Base-by-base conservation (phyloP, 2,888 invertebrate species). In the Sarcophaga carnaria region DNA sequence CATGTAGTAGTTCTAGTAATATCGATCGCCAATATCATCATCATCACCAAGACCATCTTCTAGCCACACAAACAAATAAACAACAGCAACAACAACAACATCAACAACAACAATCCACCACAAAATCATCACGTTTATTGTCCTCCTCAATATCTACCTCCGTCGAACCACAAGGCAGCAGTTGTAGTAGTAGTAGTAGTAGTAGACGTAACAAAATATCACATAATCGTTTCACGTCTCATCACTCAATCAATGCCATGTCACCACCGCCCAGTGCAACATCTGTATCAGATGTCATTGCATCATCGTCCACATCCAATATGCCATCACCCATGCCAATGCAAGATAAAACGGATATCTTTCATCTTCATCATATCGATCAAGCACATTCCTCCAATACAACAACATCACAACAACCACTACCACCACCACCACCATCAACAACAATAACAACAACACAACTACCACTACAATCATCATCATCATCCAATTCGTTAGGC, bases 111-210 rank as follows among this genome's bases (percentile, higher is more conserved):
- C 78, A 77, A 76, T 79, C 59, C 54, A 45, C 67, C 63, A 49
- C 63, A 66, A 85, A 85, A 85, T 83, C 87, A 80, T 83, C 80
- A 88, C 80, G 88, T 83, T 88, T 85, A 83, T 88, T 83, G 84
- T 87, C 87, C 84, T 87, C 87, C 87, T 87, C 87, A 87, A 82
- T 84, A 82, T 84, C 84, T 84, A 87, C 84, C 84, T 87, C 87
- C 81, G 70, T 80, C 71, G 84, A 85, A 81, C 76, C 79, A 64
- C 80, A 60, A 25, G 71, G 60, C 81, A 84, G 75, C 76, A 87
- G 81, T 84, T 76, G 81, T 80, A 75, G 76, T 86, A 83, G 76
- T 71, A 76, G 69, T 81, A 80, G 79, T 86, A 80, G 81, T 81
- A 87, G 79, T 64, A 84, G 84, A 84, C 87, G 87, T 76, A 82